Evolutionary conservation across 2,113 vertebrate species (phyloP), one percentile per base, ranked within the genome.

Genomic region (Seriola aureovittata): DNA sequence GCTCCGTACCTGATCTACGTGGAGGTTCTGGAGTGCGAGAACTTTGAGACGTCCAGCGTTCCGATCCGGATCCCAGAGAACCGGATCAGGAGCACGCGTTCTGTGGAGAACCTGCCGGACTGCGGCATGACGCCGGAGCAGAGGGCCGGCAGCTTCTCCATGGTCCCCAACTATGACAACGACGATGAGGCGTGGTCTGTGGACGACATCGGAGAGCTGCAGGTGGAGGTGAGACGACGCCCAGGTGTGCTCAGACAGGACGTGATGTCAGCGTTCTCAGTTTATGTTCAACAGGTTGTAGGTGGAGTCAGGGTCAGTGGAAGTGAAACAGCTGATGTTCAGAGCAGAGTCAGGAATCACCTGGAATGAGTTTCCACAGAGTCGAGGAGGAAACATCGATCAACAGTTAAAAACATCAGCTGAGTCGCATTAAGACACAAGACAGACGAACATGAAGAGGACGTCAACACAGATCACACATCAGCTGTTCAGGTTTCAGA

Each of bases 1-100:
- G 98, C 98, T 32, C 98, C 98, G 1, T 99, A 99, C 75, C 80
- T 99, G 48, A 99, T 99, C 95, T 99, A 99, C 1, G 98, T 98
- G 68, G 98, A 99, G 88, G 98, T 98, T 62, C 95, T 99, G 74
- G 98, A 99, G 92, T 99, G 98, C 60, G 98, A 99, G 86, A 98
- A 97, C 89, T 97, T 99, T 0, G 98, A 99, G 93, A 97, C 96
- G 3, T 97, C 98, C 10, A 96, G 48, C 0, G 97, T 99, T 8
- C 98, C 98, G 0, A 92, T 95, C 10, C 94, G 98, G 23, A 99
- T 99, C 88, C 98, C 98, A 0, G 98, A 99, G 95, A 99, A 97
- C 78, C 95, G 97, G 1, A 99, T 99, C 87, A 96, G 98, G 13
- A 98, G 96, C 94, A 98, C 98, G 0, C 96, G 98, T 29, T 99